Conservation (phyloP, 2,113 vertebrate species). For the Colinus virginianus region DNA sequence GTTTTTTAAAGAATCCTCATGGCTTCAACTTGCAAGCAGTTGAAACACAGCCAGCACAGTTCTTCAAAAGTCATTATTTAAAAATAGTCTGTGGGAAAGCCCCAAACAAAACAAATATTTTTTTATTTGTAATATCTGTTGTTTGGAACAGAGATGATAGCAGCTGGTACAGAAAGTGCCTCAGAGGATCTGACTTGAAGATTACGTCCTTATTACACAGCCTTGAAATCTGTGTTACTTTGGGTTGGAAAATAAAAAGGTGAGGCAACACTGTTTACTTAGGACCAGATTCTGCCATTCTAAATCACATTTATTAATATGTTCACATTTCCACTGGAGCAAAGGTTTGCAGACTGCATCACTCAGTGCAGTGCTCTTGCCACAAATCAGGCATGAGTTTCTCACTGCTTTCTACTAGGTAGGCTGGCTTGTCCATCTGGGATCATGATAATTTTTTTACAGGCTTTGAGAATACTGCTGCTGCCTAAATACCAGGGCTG, state of each 20-base stretch:
- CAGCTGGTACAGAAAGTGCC: slow-evolving; percentile 63
- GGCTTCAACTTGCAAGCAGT: slow-evolving; percentile 24
- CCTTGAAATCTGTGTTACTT: slow-evolving; percentile 26
- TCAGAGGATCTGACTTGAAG: slow-evolving; percentile 21
- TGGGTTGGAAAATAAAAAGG: slow-evolving; percentile 39
- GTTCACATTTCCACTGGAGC: background rate
- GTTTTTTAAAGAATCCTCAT: background rate
- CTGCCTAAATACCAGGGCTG: background rate
- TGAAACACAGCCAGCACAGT: slow-evolving; percentile 10
- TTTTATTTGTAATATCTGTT: slow-evolving; percentile 66
- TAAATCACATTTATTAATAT: background rate
- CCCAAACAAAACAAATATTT: slow-evolving; percentile 68
- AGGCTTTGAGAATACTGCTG: background rate
- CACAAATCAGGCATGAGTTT: background rate
- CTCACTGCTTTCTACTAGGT: background rate
- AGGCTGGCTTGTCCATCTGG: background rate
- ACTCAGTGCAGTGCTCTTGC: background rate
- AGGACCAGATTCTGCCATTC: background rate
- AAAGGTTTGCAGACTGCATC: background rate
- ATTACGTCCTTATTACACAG: background rate
- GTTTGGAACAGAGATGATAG: slow-evolving; percentile 28
- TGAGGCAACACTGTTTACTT: slow-evolving; percentile 30
- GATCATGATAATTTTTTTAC: background rate
- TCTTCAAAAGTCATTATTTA: slow-evolving; percentile 67
- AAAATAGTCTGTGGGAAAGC: slow-evolving; percentile 77